phyloP scores from a whole-genome alignment of 1,140 invertebrate species.

The Tetramorium alpestre region DNA sequence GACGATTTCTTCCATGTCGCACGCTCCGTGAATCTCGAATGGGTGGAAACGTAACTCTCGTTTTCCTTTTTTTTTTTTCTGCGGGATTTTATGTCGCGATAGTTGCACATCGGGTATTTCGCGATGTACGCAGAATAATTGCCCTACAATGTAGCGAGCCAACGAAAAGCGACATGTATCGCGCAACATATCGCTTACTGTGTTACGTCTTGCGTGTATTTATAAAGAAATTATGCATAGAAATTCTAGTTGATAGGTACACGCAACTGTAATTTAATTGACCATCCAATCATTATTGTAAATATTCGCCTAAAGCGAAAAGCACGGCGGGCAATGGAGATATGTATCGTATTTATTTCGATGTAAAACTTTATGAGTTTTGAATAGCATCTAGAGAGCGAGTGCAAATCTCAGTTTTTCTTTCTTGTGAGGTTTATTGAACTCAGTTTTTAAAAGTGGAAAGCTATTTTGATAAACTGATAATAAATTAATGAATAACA shows the following conservation, averaged over 20 bases:
- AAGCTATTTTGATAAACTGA: not conserved
- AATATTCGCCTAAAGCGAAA: conserved; percentile 7
- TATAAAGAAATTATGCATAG: not conserved
- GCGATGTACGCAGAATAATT: conserved; percentile 18
- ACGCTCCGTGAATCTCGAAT: conserved; percentile 39
- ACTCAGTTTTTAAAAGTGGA: not conserved
- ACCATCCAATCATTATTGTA: not conserved
- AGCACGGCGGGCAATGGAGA: not conserved
- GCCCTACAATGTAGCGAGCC: not conserved
- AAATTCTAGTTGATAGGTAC: not conserved
- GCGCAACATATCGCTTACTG: not conserved
- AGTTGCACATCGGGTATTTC: conserved; percentile 12
- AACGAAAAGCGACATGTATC: not conserved
- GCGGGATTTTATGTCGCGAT: not conserved
- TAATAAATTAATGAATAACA: conserved; percentile 1
- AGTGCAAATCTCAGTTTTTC: conserved; percentile 10
- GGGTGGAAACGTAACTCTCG: conserved; percentile 10
- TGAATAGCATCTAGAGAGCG: not conserved
- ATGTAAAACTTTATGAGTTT: conserved; percentile 2
- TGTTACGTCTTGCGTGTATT: not conserved
- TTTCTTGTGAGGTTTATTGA: conserved; percentile 6
- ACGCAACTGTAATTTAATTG: conserved; percentile 15
- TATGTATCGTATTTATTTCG: not conserved
- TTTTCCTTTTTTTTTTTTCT: conserved; percentile 21
- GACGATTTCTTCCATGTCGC: conserved; percentile 59